These are phyloP conservation scores for Cylas formicarius DNA, from an alignment of 1,140 invertebrate species.

Conservation along the genomic window DNA sequence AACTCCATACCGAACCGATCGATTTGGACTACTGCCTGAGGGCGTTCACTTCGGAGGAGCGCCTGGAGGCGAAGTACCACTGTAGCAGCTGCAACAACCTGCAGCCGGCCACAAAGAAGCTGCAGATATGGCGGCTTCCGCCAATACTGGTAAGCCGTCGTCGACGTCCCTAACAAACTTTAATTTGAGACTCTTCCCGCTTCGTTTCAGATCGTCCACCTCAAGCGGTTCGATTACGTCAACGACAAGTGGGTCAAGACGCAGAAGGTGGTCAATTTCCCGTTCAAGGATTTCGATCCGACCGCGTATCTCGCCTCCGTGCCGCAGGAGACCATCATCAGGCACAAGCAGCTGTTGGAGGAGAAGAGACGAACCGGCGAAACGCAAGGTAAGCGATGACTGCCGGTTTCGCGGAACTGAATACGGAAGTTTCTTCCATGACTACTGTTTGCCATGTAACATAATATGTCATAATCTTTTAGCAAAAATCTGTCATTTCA, in stretches of 20 bases:
- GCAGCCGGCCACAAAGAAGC: constrained; percentile 77
- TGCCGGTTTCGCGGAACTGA: too few species aligned
- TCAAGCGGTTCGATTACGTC: constrained; percentile 84
- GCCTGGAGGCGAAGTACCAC: constrained; percentile 76
- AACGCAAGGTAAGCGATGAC: too few species aligned
- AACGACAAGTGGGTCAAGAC: constrained; percentile 90
- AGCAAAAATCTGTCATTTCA: too few species aligned
- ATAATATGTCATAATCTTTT: too few species aligned
- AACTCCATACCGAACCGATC: constrained; percentile 68
- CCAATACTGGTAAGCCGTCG: constrained; percentile 64
- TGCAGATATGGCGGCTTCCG: constrained; percentile 84
- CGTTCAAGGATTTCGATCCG: constrained; percentile 74
- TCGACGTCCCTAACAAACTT: too few species aligned
- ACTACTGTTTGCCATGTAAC: too few species aligned
- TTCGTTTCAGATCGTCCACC: constrained; percentile 68
- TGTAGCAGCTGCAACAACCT: constrained; percentile 74
- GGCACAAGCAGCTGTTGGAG: constrained; percentile 51
- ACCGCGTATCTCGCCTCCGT: constrained; percentile 70
- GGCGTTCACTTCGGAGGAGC: constrained; percentile 79
- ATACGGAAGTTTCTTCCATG: too few species aligned
- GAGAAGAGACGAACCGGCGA: constrained; percentile 21
- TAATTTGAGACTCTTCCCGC: constrained; percentile 1
- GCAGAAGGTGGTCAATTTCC: constrained; percentile 85
- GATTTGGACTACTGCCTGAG: constrained; percentile 72
- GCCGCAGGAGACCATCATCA: constrained; percentile 63